Percentiles rank a stretch among this genome's conserved stretches.
These are phyloP conservation scores for Drosophila yakuba DNA, from an alignment of 1,140 invertebrate species.

Conservation along the genomic window DNA sequence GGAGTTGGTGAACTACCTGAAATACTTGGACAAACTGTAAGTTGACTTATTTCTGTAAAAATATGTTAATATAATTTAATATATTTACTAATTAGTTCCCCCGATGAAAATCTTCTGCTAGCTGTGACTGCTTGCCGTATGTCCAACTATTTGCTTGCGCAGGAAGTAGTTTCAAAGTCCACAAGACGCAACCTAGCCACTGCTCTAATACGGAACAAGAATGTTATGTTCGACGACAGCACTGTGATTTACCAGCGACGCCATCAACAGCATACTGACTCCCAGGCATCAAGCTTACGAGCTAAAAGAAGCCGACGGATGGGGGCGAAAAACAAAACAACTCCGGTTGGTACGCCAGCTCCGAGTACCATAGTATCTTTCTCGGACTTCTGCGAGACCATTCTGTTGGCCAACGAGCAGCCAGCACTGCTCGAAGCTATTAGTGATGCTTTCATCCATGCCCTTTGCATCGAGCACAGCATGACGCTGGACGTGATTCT, in stretches of 20 bases:
- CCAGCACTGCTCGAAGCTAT: conserved; percentile 76
- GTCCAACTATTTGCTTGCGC: conserved; percentile 79
- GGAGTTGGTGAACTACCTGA: conserved; percentile 77
- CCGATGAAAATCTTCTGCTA: conserved; percentile 71
- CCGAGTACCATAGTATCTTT: conserved; percentile 67
- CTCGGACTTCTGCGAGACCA: conserved; percentile 80
- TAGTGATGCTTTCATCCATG: conserved; percentile 81
- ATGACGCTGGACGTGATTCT: conserved; percentile 71
- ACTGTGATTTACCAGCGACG: conserved; percentile 73
- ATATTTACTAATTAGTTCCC: conserved; percentile 35
- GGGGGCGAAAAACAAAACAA: conserved; percentile 23
- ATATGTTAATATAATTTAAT: not conserved
- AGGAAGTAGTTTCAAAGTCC: conserved; percentile 68
- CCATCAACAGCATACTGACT: conserved; percentile 37
- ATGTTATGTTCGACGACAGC: conserved; percentile 79
- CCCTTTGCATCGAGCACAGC: conserved; percentile 76
- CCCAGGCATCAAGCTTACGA: not conserved
- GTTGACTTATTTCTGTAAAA: conserved; percentile 7
- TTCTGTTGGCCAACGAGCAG: conserved; percentile 75
- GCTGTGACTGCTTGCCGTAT: conserved; percentile 80
- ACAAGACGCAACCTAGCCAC: conserved; percentile 62
- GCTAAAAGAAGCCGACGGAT: conserved; percentile 38
- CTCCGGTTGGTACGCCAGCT: conserved; percentile 33
- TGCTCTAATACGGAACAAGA: conserved; percentile 78
- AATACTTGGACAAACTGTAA: conserved; percentile 70